Conservation (phyloP, 2,888 invertebrate species). For the Metopia argyrocephala region DNA sequence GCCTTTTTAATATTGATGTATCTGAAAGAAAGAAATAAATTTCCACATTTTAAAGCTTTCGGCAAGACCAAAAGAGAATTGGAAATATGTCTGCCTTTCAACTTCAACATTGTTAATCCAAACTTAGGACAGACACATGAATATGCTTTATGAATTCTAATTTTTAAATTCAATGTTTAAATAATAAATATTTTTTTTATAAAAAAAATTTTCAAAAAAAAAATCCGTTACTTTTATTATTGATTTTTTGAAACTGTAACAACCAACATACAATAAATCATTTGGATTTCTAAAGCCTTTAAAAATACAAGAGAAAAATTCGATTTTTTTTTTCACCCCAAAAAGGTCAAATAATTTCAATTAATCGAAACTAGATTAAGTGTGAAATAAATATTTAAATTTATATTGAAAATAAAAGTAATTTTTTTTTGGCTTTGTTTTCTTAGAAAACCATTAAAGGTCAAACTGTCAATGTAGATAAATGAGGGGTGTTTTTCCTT, state of each 20-base stretch:
- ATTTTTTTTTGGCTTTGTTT: conserved; percentile 20
- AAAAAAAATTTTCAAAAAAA: background rate
- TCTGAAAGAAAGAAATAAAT: no score
- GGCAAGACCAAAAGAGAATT: no score
- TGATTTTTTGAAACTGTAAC: background rate
- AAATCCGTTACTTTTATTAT: background rate
- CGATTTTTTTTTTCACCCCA: background rate
- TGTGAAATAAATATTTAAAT: conserved; percentile 62
- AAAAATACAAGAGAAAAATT: background rate
- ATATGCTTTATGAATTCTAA: no score
- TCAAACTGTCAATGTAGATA: conserved; percentile 54
- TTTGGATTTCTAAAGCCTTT: background rate
- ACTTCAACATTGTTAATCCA: no score
- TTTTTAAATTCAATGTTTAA: no score
- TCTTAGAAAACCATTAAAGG: conserved; percentile 50
- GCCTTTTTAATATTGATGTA: no score
- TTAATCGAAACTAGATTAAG: conserved; percentile 34
- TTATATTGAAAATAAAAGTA: conserved; percentile 30
- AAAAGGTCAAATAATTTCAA: background rate
- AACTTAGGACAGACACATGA: no score
- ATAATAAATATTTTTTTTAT: no score
- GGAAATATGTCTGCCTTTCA: no score
- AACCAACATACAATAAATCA: background rate
- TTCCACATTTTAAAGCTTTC: no score
- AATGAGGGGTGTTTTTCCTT: conserved; percentile 40